phyloP scores from a whole-genome alignment of 2,797 vertebrate species.

The Mycteria americana region DNA sequence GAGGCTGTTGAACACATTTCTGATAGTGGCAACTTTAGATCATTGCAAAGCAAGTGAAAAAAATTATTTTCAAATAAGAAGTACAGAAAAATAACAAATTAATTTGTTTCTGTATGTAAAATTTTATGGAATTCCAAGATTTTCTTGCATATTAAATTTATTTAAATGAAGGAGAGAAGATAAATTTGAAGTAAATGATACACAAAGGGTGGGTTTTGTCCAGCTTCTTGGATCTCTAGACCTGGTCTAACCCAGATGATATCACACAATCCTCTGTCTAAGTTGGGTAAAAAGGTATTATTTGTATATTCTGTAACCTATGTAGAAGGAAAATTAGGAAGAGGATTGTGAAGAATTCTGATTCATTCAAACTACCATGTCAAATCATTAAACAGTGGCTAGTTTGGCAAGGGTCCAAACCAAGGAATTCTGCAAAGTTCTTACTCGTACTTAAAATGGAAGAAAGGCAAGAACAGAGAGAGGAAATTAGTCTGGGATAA shows the following conservation, averaged over 20 bases:
- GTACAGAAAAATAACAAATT: not conserved
- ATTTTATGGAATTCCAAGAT: not conserved
- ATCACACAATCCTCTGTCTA: not conserved
- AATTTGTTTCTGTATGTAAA: not conserved
- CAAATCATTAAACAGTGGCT: constrained; percentile 41
- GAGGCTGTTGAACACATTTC: not conserved
- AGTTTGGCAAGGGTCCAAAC: constrained; percentile 49
- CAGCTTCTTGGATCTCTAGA: not conserved
- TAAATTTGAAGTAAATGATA: not conserved
- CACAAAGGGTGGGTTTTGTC: not conserved
- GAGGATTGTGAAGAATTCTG: constrained; percentile 25
- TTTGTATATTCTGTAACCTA: constrained; percentile 9
- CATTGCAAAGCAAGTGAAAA: not conserved
- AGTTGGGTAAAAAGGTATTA: not conserved
- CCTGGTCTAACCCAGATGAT: not conserved
- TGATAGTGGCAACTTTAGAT: not conserved
- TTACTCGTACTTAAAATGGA: constrained; percentile 13
- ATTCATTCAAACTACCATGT: constrained; percentile 37
- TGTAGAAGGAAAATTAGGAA: constrained; percentile 7
- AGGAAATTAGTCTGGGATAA: constrained; percentile 33
- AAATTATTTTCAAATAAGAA: not conserved
- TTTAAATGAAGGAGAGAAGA: not conserved
- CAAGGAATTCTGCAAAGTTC: constrained; percentile 25
- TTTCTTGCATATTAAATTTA: not conserved
- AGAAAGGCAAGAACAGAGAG: constrained; percentile 5